Evolutionary conservation across 1,140 invertebrate genomes (phyloP).

Genomic region (Drosophila pseudoananassae): DNA sequence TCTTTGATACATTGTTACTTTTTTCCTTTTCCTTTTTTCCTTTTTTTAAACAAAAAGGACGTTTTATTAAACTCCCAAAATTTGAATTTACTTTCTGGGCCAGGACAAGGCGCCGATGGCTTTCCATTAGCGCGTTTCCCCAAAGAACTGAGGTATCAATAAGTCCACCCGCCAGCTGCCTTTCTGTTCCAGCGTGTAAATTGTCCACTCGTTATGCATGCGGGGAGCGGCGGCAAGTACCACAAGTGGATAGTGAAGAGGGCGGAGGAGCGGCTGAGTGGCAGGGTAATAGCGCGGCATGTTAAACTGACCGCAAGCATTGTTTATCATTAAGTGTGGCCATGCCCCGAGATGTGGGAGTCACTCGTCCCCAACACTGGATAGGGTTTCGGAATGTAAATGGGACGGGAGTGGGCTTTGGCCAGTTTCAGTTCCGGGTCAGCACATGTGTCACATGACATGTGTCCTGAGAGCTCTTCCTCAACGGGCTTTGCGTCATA

Average conservation of each 20-base stretch:
- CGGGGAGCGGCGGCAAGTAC: conserved; percentile 3
- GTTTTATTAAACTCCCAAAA: not conserved
- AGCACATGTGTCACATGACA: conserved; percentile 74
- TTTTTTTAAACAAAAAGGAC: too few relatives aligned
- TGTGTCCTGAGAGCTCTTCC: conserved; percentile 41
- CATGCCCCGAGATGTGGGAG: conserved; percentile 16
- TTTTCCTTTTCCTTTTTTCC: too few relatives aligned
- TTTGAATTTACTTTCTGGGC: too few relatives aligned
- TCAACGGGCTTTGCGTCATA: conserved; percentile 12
- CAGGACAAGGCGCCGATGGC: not conserved
- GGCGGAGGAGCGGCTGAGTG: conserved; percentile 36
- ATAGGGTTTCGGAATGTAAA: conserved; percentile 15
- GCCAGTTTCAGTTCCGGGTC: conserved; percentile 35
- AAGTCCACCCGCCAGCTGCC: conserved; percentile 20
- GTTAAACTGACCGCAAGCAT: conserved; percentile 83
- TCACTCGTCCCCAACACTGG: not conserved
- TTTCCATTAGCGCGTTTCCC: not conserved
- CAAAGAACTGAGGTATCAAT: conserved; percentile 24
- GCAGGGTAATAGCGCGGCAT: conserved; percentile 79
- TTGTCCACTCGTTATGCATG: conserved; percentile 73
- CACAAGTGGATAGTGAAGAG: conserved; percentile 6
- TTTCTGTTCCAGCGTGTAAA: conserved; percentile 73
- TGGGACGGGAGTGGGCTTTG: conserved; percentile 2
- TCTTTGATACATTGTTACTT: too few relatives aligned
- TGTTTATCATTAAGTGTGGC: conserved; percentile 80